Conservation (phyloP, 2,797 vertebrate species). For the Schizopygopsis malacanthus region DNA sequence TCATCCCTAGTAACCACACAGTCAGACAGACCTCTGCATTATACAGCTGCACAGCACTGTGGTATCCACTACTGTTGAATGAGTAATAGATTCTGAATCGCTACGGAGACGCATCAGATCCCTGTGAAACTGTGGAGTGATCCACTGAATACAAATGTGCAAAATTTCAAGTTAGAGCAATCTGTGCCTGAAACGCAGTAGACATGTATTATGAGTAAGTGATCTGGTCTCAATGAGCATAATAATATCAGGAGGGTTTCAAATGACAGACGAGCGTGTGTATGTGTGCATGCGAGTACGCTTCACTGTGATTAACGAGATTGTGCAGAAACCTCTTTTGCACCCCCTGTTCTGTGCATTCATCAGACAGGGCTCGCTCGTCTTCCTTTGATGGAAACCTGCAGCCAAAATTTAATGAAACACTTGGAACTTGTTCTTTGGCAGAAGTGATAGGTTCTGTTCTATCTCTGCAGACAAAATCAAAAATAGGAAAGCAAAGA, state of each 20-base stretch:
- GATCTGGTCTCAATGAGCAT: conserved; percentile 30
- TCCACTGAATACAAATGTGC: conserved; percentile 33
- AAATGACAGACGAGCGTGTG: conserved; percentile 13
- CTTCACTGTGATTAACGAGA: conserved; percentile 28
- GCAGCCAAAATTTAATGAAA: conserved; percentile 59
- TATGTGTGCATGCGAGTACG: not conserved
- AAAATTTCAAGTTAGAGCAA: conserved; percentile 23
- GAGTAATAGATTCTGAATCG: conserved; percentile 13
- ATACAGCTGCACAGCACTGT: conserved; percentile 16
- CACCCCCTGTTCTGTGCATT: conserved; percentile 43
- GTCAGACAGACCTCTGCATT: conserved; percentile 26
- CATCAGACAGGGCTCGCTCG: conserved; percentile 44
- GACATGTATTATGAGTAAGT: conserved; percentile 14
- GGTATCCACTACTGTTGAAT: conserved; percentile 21
- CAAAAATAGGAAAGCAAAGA: conserved; percentile 41
- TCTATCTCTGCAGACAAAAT: conserved; percentile 33
- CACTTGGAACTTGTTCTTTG: conserved; percentile 46
- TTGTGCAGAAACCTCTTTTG: conserved; percentile 30
- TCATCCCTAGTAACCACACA: conserved; percentile 10
- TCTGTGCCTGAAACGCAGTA: not conserved
- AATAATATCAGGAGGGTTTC: conserved; percentile 39
- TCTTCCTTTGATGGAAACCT: conserved; percentile 44
- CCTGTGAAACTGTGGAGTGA: conserved; percentile 3
- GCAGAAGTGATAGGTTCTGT: conserved; percentile 45
- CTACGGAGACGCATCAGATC: conserved; percentile 8